Conservation (phyloP, 92 coral and sea anemone species). For the Palythoa caribaeorum region DNA sequence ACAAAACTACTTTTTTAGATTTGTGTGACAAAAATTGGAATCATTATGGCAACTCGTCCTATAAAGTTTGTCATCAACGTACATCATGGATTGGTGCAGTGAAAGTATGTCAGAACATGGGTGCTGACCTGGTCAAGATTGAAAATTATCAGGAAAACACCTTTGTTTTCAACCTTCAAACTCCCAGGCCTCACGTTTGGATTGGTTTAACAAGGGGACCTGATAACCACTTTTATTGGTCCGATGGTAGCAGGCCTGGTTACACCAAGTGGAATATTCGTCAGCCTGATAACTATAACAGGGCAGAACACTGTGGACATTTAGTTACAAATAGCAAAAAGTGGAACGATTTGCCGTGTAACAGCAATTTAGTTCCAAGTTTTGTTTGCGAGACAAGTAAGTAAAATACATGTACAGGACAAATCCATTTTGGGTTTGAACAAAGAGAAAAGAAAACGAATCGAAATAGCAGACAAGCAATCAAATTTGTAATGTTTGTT, state of each 20-base stretch:
- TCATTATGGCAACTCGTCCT: too few relatives aligned
- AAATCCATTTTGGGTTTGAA: too few relatives aligned
- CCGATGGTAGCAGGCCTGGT: constrained; percentile 20
- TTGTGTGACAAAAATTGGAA: too few relatives aligned
- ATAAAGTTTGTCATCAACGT: background rate
- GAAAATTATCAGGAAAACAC: constrained; percentile 9
- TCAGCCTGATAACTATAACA: background rate
- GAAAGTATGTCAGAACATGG: background rate
- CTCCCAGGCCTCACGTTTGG: background rate
- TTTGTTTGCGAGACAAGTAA: constrained; percentile 13
- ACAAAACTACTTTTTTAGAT: background rate
- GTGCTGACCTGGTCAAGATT: too few relatives aligned
- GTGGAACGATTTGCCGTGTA: constrained; percentile 15
- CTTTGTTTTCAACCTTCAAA: background rate
- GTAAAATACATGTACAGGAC: background rate
- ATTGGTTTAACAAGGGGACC: too few relatives aligned
- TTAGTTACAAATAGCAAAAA: background rate
- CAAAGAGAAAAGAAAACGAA: too few relatives aligned
- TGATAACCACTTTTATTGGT: too few relatives aligned
- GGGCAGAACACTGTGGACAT: background rate
- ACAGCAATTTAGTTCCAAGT: background rate
- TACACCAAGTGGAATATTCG: constrained; percentile 4
- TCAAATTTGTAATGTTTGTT: too few relatives aligned
- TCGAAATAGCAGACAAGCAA: too few relatives aligned
- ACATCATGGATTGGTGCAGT: constrained; percentile 3